Percentiles rank a stretch among this genome's conserved stretches.
These are phyloP conservation scores for Hydra vulgaris DNA, from an alignment of 30 jellyfish, hydroid and myxozoan species.

Conservation along the genomic window DNA sequence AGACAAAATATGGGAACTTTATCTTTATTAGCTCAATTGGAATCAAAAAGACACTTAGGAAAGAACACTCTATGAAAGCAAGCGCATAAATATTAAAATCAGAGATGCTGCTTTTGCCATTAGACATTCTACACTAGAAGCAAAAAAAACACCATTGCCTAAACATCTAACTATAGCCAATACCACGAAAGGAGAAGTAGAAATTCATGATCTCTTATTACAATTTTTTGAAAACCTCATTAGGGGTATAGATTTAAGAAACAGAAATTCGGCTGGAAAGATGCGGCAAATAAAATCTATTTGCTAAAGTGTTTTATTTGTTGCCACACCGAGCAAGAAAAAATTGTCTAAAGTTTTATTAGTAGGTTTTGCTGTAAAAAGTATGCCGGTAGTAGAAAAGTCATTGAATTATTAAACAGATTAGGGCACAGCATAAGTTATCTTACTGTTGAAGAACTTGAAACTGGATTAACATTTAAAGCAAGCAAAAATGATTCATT, in stretches of 20 bases:
- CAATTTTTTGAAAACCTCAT: background rate
- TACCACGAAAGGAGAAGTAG: slow-evolving; percentile 12
- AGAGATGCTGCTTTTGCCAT: slow-evolving; percentile 17
- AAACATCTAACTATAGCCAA: background rate
- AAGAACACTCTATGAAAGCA: slow-evolving; percentile 13
- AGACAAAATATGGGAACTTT: slow-evolving; percentile 3
- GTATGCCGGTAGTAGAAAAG: background rate
- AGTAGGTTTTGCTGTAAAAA: slow-evolving; percentile 2
- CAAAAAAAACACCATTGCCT: too few species aligned
- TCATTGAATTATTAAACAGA: slow-evolving; percentile 1
- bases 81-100: background rate
- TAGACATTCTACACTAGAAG: slow-evolving; percentile 2
- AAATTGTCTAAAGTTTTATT: background rate
- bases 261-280: background rate
- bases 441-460: slow-evolving; percentile 3
- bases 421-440: slow-evolving; percentile 6
- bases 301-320: slow-evolving; percentile 1
- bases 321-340: slow-evolving; percentile 13
- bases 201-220: background rate
- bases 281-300: background rate
- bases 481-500: slow-evolving; percentile 2
- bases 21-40: slow-evolving; percentile 1
- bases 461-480: slow-evolving; percentile 1
- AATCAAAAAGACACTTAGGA: background rate
- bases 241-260: slow-evolving; percentile 5